Evolutionary conservation across 1,140 invertebrate species (phyloP), one percentile per base, ranked within the genome.

Genomic region (Gonioctena quinquepunctata): DNA sequence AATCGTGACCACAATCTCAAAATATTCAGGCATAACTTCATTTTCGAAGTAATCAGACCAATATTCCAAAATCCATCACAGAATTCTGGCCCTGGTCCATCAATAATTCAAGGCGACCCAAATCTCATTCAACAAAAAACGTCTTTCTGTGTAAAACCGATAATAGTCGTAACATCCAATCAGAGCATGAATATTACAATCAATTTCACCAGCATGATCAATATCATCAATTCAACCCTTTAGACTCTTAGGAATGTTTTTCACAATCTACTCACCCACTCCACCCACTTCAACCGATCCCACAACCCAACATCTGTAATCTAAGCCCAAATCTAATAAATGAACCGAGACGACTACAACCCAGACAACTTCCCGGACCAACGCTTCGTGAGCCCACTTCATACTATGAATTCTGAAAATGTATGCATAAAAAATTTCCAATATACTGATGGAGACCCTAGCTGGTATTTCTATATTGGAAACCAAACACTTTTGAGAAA

Each of bases 381-480:
- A 18, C 3, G 8, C 1, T 61, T 33, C 23, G 57, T 61, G 27
- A 61, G 57, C n/a, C 13, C 26, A 3, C 8, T 64, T 22, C 26
- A 22, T 5, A 7, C 26, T 1, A 27, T 64, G 42, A 16, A 27
- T 2, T 64, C 65, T 6, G 63, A 71, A 68, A 71, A 71, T 63
- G 19, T 71, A 63, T 71, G 63, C 33, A 63, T 67, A n/a, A 2
- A 63, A 1, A 59, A 71, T 21, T 26, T 71, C 23, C 28, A 71
- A 68, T 56, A n/a, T 71, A 28, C 42, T 67, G 25, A 71, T 71
- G 2, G 64, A 71, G 25, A 66, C 63, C n/a, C 63, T 27, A 2
- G 64, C 64, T 4, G 65, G 60, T 27, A 67, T 71, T 4, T 62
- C 64, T 1, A 68, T 71, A 49, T 71, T 71, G 18, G n/a, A 66